phyloP scores from a whole-genome alignment of 1,140 invertebrate species.

The Ladona fulva region DNA sequence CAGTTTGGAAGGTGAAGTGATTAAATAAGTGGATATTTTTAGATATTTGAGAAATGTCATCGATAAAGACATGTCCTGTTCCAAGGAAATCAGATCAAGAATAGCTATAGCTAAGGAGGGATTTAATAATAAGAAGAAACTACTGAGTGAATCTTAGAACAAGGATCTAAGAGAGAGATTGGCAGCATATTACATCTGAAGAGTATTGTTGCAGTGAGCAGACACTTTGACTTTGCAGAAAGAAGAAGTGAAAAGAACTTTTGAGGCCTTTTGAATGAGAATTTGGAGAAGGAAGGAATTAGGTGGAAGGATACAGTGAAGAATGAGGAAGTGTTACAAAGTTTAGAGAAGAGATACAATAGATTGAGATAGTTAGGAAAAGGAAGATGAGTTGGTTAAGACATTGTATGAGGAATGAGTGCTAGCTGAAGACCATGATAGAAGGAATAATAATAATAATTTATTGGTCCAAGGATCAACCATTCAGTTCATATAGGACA shows the following conservation, averaged over 20 bases:
- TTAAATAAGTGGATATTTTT: not conserved
- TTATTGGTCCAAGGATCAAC: too few species aligned
- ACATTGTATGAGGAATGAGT: not conserved
- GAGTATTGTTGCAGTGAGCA: not conserved
- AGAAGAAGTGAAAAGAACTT: not conserved
- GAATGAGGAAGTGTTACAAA: not conserved
- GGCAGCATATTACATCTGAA: not conserved
- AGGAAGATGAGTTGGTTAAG: not conserved
- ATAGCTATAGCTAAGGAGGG: too few species aligned
- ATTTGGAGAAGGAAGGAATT: not conserved
- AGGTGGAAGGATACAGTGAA: not conserved
- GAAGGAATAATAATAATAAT: too few species aligned
- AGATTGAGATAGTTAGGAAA: not conserved
- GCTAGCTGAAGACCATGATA: too few species aligned
- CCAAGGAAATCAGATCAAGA: not conserved
- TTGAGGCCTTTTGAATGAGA: not conserved
- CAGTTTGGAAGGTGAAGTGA: not conserved
- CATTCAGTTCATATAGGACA: too few species aligned
- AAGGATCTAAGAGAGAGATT: not conserved
- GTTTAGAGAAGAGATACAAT: not conserved
- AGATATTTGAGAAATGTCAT: not conserved
- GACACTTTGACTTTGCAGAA: not conserved
- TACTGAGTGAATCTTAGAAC: not conserved
- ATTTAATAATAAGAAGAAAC: not conserved
- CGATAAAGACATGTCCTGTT: not conserved